Evolutionary conservation across 2,888 invertebrate species (phyloP).

Genomic region (Spicauda simplicius): DNA sequence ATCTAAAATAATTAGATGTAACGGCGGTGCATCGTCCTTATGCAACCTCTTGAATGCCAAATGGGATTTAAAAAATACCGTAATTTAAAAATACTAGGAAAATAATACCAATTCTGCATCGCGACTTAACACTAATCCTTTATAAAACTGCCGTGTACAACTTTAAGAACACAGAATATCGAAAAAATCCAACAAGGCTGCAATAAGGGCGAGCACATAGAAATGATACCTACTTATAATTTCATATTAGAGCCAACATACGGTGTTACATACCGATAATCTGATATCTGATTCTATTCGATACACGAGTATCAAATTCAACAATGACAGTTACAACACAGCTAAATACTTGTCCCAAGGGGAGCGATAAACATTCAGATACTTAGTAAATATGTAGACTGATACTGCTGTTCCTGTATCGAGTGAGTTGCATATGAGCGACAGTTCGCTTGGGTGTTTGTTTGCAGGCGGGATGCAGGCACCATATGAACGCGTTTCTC

Average conservation of each 20-base stretch:
- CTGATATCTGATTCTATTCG: background rate
- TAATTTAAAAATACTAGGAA: conserved; percentile 24
- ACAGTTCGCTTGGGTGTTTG: conserved; percentile 54
- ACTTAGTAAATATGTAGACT: conserved; percentile 30
- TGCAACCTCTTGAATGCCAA: conserved; percentile 38
- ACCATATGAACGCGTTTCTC: conserved; percentile 62
- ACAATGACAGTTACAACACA: conserved; percentile 40
- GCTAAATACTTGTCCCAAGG: conserved; percentile 40
- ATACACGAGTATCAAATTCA: conserved; percentile 41
- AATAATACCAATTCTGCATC: conserved; percentile 16
- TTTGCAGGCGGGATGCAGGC: conserved; percentile 68
- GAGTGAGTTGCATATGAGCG: conserved; percentile 51
- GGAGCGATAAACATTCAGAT: conserved; percentile 42
- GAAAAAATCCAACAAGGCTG: conserved; percentile 32
- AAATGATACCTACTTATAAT: conserved; percentile 21
- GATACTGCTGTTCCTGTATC: conserved; percentile 46
- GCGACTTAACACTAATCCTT: conserved; percentile 14
- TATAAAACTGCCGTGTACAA: background rate
- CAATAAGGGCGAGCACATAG: conserved; percentile 31
- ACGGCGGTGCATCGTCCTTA: conserved; percentile 26
- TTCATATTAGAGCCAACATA: conserved; percentile 16
- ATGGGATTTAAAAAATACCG: conserved; percentile 4
- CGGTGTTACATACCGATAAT: background rate
- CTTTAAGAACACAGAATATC: background rate
- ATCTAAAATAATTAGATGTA: conserved; percentile 51